A percentile compares a stretch with the other conserved stretches of the same genome.
These are phyloP conservation scores for Brevipalpus yothersi DNA, from an alignment of 1,140 invertebrate genomes.

Conservation along the genomic window DNA sequence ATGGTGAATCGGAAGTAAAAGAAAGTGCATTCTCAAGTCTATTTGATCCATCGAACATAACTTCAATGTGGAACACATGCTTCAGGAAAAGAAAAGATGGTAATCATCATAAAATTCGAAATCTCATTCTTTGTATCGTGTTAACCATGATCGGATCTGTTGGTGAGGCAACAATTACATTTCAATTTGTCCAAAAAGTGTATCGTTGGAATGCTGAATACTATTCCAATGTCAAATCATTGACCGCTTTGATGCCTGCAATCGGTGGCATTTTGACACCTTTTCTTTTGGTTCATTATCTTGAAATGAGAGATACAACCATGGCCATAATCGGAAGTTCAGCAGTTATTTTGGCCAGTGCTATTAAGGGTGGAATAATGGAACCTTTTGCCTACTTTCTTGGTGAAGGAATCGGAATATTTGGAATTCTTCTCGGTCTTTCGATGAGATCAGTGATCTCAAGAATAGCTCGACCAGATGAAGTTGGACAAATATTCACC, in stretches of 20 bases:
- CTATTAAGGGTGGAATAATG: constrained; percentile 2
- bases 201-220: constrained; percentile 5
- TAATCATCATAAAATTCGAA: neutral
- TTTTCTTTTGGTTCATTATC: constrained; percentile 2
- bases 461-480: constrained; percentile 2
- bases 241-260: neutral
- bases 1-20: neutral
- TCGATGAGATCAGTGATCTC: constrained; percentile 4
- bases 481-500: constrained; percentile 4
- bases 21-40: neutral
- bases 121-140: neutral
- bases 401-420: neutral
- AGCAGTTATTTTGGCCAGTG: constrained; percentile 1
- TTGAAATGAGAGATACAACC: neutral
- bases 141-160: constrained; percentile 1
- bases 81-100: neutral
- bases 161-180: constrained; percentile 1
- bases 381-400: constrained; percentile 1
- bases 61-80: constrained; percentile 2
- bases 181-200: constrained; percentile 5
- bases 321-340: constrained; percentile 2
- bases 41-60: constrained; percentile 2
- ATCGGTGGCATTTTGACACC: neutral
- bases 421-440: neutral
- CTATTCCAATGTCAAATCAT: constrained; percentile 5